Percentiles rank a stretch among this genome's conserved stretches.
phyloP scores from a whole-genome alignment of 2,113 vertebrate species.

The Hirundichthys speculiger region DNA sequence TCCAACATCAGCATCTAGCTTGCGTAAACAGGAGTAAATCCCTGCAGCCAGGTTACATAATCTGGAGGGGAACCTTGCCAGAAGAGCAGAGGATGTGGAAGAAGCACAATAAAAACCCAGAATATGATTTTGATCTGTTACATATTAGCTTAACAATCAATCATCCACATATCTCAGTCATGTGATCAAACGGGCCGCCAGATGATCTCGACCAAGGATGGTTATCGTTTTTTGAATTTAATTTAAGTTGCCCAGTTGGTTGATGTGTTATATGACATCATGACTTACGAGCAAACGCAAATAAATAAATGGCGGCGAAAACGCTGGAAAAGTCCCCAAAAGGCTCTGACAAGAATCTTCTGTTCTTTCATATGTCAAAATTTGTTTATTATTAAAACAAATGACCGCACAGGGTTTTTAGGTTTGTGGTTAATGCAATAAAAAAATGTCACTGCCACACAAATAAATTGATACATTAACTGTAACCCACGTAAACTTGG shows the following conservation, averaged over 20 bases:
- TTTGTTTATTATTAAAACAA: conserved; percentile 1
- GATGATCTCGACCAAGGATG: not conserved
- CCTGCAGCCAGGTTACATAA: not conserved
- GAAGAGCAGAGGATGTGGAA: not conserved
- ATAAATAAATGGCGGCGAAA: not conserved
- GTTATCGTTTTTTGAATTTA: not conserved
- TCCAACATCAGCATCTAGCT: conserved; percentile 1
- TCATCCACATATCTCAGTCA: no score
- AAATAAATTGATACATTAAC: conserved; percentile 7
- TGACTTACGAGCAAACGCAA: not conserved
- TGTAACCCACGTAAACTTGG: conserved; percentile 2
- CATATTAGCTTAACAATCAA: no score
- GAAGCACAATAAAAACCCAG: not conserved
- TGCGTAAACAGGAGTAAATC: conserved; percentile 7
- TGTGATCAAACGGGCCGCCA: no score
- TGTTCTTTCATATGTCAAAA: conserved; percentile 6
- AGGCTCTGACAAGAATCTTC: not conserved
- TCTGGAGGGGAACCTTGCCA: not conserved
- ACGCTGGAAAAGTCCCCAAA: conserved; percentile 1
- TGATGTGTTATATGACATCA: not conserved
- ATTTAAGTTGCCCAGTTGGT: not conserved
- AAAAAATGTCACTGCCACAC: not conserved
- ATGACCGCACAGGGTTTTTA: conserved; percentile 6
- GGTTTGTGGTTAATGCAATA: not conserved
- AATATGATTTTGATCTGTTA: not conserved